These are phyloP conservation scores for Pantherophis alleghaniensis DNA, from an alignment of 2,797 vertebrate genomes.

Conservation along the genomic window DNA sequence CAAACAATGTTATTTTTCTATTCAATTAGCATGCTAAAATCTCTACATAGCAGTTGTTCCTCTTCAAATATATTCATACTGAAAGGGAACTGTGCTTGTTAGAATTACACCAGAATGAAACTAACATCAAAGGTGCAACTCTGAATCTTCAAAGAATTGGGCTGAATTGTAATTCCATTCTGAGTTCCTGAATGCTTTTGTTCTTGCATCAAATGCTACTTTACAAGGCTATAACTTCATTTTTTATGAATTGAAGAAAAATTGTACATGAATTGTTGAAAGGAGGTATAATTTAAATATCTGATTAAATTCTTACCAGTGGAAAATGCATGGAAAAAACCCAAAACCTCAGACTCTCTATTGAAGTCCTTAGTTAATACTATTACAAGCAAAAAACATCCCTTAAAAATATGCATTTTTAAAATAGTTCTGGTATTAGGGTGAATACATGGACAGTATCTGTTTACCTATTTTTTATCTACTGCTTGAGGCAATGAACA, in stretches of 20 bases:
- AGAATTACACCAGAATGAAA: background rate
- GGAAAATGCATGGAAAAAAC: conserved; percentile 26
- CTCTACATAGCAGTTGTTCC: background rate
- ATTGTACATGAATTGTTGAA: background rate
- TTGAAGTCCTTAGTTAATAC: conserved; percentile 27
- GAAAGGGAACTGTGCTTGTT: background rate
- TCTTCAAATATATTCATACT: conserved; percentile 3
- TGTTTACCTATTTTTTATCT: background rate
- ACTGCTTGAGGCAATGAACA: background rate
- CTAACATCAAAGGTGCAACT: background rate
- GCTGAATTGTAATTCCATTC: conserved; percentile 26
- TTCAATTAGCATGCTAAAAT: background rate
- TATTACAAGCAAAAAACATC: conserved; percentile 35
- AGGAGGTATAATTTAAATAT: conserved; percentile 26
- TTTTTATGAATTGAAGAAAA: conserved; percentile 23
- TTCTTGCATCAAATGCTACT: conserved; percentile 13
- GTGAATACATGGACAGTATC: background rate
- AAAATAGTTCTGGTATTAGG: conserved; percentile 6
- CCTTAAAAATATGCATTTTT: conserved; percentile 7
- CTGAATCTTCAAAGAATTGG: background rate
- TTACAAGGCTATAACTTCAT: conserved; percentile 15
- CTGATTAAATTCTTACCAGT: conserved; percentile 22
- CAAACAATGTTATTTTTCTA: background rate
- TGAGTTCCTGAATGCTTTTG: background rate
- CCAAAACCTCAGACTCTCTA: conserved; percentile 10